Percentiles rank a stretch among this genome's conserved stretches.
These are phyloP conservation scores for Scomber scombrus DNA, from an alignment of 2,113 vertebrate genomes.

Conservation along the genomic window DNA sequence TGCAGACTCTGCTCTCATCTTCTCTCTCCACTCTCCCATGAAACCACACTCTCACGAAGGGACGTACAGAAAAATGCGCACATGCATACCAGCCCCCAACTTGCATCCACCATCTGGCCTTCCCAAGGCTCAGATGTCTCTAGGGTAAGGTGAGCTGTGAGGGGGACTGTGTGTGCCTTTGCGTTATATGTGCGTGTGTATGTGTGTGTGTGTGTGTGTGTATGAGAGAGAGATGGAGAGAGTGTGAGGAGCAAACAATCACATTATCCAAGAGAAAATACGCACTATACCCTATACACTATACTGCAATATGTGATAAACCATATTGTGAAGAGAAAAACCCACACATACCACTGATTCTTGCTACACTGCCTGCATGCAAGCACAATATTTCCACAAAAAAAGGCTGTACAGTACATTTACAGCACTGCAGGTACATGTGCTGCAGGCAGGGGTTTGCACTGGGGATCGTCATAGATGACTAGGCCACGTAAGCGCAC, in stretches of 20 bases:
- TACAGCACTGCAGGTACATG: conserved; percentile 52
- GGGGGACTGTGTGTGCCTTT: conserved; percentile 43
- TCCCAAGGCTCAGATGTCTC: conserved; percentile 78
- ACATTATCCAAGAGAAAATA: conserved; percentile 5
- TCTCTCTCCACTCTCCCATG: conserved; percentile 10
- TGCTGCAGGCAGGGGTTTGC: conserved; percentile 41
- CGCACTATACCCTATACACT: not conserved
- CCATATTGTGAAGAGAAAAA: conserved; percentile 19
- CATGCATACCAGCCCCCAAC: conserved; percentile 69
- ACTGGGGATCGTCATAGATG: conserved; percentile 49
- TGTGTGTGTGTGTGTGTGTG: conserved; percentile 32
- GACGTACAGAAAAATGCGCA: conserved; percentile 59
- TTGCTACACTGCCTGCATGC: not conserved
- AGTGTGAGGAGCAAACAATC: not conserved
- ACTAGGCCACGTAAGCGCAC: conserved; percentile 51
- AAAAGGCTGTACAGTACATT: conserved; percentile 35
- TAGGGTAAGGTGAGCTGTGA: conserved; percentile 76
- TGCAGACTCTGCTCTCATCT: not conserved
- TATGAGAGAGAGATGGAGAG: conserved; percentile 16
- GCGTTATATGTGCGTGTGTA: conserved; percentile 28
- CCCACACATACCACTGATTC: conserved; percentile 17
- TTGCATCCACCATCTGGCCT: conserved; percentile 82
- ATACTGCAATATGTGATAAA: conserved; percentile 19
- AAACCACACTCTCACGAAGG: conserved; percentile 44
- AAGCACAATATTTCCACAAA: not conserved